Percentiles rank a stretch among this genome's conserved stretches.
These are phyloP conservation scores for Tetragonula clypearis DNA, from an alignment of 1,140 invertebrate species.

Conservation along the genomic window DNA sequence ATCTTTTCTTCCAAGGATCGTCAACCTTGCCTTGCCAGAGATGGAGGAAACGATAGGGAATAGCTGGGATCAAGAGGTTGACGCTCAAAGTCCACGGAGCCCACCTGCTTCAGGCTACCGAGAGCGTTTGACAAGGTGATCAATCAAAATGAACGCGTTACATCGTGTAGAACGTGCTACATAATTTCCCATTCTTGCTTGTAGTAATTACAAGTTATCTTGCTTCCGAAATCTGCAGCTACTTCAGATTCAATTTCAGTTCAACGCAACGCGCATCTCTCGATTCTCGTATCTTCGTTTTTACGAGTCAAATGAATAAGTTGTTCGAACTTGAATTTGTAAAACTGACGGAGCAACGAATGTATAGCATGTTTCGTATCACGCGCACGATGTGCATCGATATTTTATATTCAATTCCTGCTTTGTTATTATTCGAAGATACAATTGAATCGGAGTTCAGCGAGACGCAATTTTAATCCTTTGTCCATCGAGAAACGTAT, in stretches of 20 bases:
- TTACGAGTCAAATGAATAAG: no score
- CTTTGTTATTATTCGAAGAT: not conserved
- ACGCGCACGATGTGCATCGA: no score
- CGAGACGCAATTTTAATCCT: not conserved
- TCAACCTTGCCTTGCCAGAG: conserved; percentile 51
- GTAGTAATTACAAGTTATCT: not conserved
- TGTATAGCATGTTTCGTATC: no score
- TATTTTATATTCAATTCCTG: no score
- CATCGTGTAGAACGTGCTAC: not conserved
- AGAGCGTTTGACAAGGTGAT: not conserved
- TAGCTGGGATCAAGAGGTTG: not conserved
- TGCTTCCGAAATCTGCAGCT: not conserved
- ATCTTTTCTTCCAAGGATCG: conserved; percentile 64
- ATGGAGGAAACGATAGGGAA: conserved; percentile 27
- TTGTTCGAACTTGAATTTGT: no score
- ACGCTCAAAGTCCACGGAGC: not conserved
- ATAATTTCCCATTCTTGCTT: not conserved
- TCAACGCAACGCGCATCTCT: not conserved
- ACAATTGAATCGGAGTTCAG: not conserved
- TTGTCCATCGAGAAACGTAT: not conserved
- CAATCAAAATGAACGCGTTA: not conserved
- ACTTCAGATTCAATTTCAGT: not conserved
- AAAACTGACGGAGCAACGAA: no score
- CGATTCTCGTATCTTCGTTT: not conserved
- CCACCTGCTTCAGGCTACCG: not conserved